Base-by-base conservation (phyloP, 2,888 invertebrate species). In the Anarsia innoxiella region DNA sequence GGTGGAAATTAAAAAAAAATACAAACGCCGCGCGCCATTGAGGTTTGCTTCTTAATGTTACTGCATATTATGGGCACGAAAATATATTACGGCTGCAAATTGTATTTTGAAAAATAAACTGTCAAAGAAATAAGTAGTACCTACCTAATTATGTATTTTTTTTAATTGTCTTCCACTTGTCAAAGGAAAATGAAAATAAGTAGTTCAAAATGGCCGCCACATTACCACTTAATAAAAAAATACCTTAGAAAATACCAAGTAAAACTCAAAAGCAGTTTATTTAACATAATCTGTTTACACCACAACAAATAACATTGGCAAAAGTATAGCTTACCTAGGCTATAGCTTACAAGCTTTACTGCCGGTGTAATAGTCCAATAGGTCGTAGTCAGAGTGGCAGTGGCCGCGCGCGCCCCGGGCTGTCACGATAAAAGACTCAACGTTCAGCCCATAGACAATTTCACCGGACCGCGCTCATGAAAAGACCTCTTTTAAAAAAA, bases 401-500 rank as follows among this genome's bases (percentile, higher is more conserved):
- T 63, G 61, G 80, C 78, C 76, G 75, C 63, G 61, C 65, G 69
- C 57, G 78, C 82, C 78, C 37, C 51, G 47, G 80, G 83, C 73
- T 49, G 69, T 82, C 83, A 83, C 83, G 83, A 80, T 69, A 69
- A 68, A 70, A 62, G 75, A 70, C 64, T 72, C 51, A 50, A 49
- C 65, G 56, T 15, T 56, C 68, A 68, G 73, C 69, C 70, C 75
- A 71, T 74, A 69, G 66, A 76, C 78, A 69, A 75, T 74, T 71
- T 70, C 71, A 72, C 73, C 52, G 68, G 66, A 58, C 65, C 56
- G 59, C 54, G 55, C 64, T 66, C 65, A 69, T 71, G 68, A 72
- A 72, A 70, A 65, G 58, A 59, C 56, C 51, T 56, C 65, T 63
- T 63, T 56, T 59, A 9, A 9, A 4, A 9, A 9, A 9, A 9